Base-by-base conservation (phyloP, 1,140 invertebrate species). In the Brachionus plicatilis region DNA sequence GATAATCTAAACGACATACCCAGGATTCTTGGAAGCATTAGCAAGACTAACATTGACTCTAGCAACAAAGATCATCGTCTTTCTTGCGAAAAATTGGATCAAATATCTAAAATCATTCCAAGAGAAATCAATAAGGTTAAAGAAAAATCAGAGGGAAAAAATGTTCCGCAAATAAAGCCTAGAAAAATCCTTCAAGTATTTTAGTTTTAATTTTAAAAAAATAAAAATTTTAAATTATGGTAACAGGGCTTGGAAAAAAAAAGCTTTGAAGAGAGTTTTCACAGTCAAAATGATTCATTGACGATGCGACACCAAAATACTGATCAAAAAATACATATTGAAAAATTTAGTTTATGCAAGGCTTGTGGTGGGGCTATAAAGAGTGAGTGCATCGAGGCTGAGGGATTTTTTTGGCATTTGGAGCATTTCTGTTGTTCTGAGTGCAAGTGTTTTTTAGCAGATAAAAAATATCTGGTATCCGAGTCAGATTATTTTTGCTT, bases 1-100 rank as follows among this genome's bases (percentile, higher is more conserved):
- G 68, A 72, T 41, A 72, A 72, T 24, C 17, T 72, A 17, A 72
- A 72, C 9, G 68, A 72, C n/a, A 43, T 72, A 41, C 68, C 68
- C 7, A n/a, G 9, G 37, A 72, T 72, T 41, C n/a, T 72, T 7
- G n/a, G 37, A 72, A 72, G 68, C 14, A 20, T 72, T 43, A 41
- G 41, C 17, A 47, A 72, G n/a, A 20, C 14, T 41, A 72, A 72
- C 3, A 20, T 43, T 17, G 66, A 33, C 29, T 60, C 53, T 3
- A 60, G 17, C 9, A 20, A 9, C 9, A 20, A 8, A 60, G 20
- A 27, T 27, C 2, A 9, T 24, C 2, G 2, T 20, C 53, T 9
- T 20, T 17, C 17, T 24, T 60, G 14, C 2, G 53, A 27, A 11
- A 24, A 5, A 20, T 20, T 20, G 20, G 20, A 47, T 12, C 11